These are phyloP conservation scores for Spodoptera litura DNA, from an alignment of 1,140 invertebrate genomes.

Conservation along the genomic window DNA sequence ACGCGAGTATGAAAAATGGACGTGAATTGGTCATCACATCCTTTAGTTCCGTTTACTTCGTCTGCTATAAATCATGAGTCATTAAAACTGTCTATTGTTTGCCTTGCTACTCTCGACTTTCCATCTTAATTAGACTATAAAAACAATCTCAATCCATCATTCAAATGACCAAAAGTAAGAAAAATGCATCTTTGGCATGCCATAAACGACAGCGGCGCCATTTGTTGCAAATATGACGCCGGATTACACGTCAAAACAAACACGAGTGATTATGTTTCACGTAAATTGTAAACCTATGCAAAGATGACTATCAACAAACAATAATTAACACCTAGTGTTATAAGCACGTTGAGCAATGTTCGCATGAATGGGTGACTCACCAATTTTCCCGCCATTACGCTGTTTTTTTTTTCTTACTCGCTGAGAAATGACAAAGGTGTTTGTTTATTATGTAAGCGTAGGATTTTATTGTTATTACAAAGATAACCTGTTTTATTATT, in stretches of 20 bases:
- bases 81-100: background rate
- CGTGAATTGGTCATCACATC: conserved; percentile 10
- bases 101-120: no score
- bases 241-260: conserved; percentile 18
- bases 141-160: no score
- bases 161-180: no score
- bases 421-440: conserved; percentile 23
- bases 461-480: background rate
- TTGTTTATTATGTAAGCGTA: conserved; percentile 24
- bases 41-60: conserved; percentile 11
- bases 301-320: conserved; percentile 37
- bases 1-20: conserved; percentile 5
- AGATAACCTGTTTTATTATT: background rate
- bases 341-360: conserved; percentile 31
- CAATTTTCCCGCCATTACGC: conserved; percentile 39
- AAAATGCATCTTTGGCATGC: no score
- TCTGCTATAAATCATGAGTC: background rate
- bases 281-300: conserved; percentile 3
- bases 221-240: background rate
- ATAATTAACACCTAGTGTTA: conserved; percentile 24
- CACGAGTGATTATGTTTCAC: background rate
- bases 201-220: background rate
- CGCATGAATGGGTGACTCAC: conserved; percentile 42
- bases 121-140: no score
- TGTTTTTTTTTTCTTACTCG: conserved; percentile 33